phyloP scores from a whole-genome alignment of 1,140 invertebrate species.

The Dryas iulia region DNA sequence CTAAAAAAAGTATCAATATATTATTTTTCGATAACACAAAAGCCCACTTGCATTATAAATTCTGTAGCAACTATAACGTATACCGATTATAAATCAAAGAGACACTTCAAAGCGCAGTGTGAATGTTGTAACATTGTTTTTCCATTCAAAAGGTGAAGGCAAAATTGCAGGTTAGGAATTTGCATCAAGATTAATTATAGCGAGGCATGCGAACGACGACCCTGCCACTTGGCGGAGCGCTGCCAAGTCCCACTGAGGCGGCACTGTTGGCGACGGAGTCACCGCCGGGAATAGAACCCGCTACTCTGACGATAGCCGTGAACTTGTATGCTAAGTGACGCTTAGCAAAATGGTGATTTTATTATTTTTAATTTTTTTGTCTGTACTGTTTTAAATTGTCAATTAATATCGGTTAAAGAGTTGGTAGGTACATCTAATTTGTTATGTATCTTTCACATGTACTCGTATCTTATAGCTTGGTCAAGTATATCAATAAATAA shows the following conservation, averaged over 20 bases:
- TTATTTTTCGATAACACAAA: not conserved
- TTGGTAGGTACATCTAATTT: too few relatives aligned
- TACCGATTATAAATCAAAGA: not conserved
- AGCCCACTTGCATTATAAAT: not conserved
- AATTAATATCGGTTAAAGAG: too few relatives aligned
- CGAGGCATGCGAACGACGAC: slow-evolving; percentile 13
- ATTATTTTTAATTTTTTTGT: too few relatives aligned
- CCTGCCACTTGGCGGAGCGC: slow-evolving; percentile 11
- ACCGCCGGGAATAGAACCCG: slow-evolving; percentile 24
- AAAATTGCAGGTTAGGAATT: slow-evolving; percentile 18
- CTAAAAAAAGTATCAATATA: not conserved
- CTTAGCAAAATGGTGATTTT: too few relatives aligned
- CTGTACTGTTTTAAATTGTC: too few relatives aligned
- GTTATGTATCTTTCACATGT: too few relatives aligned
- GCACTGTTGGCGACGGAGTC: not conserved
- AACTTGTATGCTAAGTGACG: slow-evolving; percentile 17
- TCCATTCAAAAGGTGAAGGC: slow-evolving; percentile 13
- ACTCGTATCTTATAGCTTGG: too few relatives aligned
- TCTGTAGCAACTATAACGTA: not conserved
- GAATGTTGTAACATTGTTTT: slow-evolving; percentile 12
- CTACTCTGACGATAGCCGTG: slow-evolving; percentile 21
- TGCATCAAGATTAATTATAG: slow-evolving; percentile 20
- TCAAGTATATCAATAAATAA: too few relatives aligned
- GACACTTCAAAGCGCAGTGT: not conserved
- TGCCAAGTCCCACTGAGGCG: slow-evolving; percentile 5